A percentile compares a stretch with the other conserved stretches of the same genome.
These are phyloP conservation scores for Falco columbarius DNA, from an alignment of 2,797 vertebrate species.

Conservation along the genomic window DNA sequence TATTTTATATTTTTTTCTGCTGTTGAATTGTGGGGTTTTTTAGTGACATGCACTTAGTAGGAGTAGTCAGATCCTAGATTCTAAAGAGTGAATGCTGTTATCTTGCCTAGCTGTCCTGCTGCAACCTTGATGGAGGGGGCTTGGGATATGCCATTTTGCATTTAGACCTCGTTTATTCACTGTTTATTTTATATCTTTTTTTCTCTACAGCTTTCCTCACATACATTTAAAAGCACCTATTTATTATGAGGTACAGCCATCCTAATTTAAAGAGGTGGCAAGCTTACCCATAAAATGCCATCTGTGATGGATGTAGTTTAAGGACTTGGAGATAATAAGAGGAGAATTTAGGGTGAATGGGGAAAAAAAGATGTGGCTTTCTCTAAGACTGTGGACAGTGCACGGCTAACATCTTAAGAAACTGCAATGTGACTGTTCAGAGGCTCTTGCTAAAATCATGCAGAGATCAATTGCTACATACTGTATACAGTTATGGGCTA, in stretches of 20 bases:
- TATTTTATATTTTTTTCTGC: neutral
- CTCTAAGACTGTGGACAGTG: neutral
- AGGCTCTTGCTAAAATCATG: neutral
- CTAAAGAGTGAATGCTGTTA: neutral
- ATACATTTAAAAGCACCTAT: neutral
- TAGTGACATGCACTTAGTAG: neutral
- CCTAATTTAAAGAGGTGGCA: neutral
- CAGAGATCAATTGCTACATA: fast-evolving
- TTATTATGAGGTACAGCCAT: neutral
- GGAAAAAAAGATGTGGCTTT: neutral
- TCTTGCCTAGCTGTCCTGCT: neutral
- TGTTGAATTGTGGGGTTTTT: neutral
- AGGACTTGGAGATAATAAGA: neutral
- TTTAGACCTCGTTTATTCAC: neutral
- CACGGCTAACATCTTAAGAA: no score
- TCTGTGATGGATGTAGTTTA: neutral
- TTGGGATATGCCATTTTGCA: neutral
- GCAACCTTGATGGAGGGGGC: neutral
- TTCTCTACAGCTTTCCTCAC: neutral
- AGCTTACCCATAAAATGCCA: neutral
- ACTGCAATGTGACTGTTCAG: neutral
- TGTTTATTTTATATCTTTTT: neutral
- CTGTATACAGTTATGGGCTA: neutral
- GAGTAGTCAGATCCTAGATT: neutral
- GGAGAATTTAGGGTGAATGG: neutral